These are phyloP conservation scores for Anolis carolinensis DNA, from an alignment of 2,113 vertebrate species.

Conservation along the genomic window DNA sequence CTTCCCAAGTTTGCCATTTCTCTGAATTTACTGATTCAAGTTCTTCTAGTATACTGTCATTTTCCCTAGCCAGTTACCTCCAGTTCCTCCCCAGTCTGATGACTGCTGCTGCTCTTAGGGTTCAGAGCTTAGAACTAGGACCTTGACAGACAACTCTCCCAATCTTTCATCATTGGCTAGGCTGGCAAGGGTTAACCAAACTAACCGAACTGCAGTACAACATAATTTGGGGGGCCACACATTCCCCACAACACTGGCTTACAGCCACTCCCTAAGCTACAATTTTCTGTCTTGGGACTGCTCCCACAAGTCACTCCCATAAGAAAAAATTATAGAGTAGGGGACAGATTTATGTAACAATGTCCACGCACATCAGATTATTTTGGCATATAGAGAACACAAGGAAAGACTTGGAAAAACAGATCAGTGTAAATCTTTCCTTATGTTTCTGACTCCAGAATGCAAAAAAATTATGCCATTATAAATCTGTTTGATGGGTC, in stretches of 20 bases:
- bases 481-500: neutral
- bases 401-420: neutral
- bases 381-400: neutral
- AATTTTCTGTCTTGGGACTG: conserved; percentile 10
- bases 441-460: neutral
- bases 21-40: neutral
- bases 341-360: neutral
- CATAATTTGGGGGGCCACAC: neutral
- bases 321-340: conserved; percentile 20
- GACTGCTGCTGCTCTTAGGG: neutral
- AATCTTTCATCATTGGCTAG: neutral
- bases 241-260: neutral
- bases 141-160: neutral
- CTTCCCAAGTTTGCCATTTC: neutral
- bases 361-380: neutral
- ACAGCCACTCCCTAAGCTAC: conserved; percentile 4
- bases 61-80: neutral
- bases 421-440: neutral
- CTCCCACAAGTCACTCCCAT: conserved; percentile 8
- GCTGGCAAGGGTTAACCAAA: neutral
- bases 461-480: neutral
- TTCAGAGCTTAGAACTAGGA: neutral
- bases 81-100: neutral
- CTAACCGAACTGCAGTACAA: neutral
- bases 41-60: neutral